Evolutionary conservation across 2,113 vertebrate species (phyloP).

Genomic region (Peucedramus taeniatus): DNA sequence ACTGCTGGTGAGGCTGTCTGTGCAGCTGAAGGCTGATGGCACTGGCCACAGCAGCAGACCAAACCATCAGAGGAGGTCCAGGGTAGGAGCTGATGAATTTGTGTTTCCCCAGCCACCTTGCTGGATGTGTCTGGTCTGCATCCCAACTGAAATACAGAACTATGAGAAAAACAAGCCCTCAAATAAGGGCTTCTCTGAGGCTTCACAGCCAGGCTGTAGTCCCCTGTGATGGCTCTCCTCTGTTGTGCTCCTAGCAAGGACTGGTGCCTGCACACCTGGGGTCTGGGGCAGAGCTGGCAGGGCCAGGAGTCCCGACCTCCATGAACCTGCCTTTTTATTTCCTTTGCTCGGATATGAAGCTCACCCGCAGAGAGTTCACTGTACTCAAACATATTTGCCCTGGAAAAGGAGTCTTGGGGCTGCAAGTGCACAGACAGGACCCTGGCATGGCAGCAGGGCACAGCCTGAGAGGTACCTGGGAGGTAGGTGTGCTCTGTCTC

Average conservation of each 20-base stretch:
- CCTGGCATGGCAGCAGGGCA: not conserved
- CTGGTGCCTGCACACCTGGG: fast-evolving
- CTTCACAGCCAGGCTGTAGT: not conserved
- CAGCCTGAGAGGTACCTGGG: not conserved
- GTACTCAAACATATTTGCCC: not conserved
- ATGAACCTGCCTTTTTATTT: not conserved
- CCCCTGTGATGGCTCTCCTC: not conserved
- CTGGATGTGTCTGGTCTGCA: not conserved
- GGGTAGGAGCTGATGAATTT: not conserved
- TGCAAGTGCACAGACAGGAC: not conserved
- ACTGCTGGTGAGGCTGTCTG: not conserved
- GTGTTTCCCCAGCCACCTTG: not conserved
- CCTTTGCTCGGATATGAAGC: not conserved
- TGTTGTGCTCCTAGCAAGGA: not conserved
- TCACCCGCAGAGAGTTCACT: not conserved
- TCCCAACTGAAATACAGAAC: not conserved
- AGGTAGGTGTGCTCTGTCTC: not conserved
- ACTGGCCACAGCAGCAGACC: not conserved
- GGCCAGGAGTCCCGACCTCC: too few relatives aligned
- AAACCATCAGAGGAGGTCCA: not conserved
- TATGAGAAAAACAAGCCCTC: not conserved
- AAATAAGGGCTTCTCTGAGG: not conserved
- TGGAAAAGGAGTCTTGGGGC: not conserved
- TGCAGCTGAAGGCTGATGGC: not conserved
- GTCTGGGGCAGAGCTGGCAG: not conserved